These are phyloP conservation scores for Pristionchus exspectatus DNA, from an alignment of 2,888 invertebrate genomes.

Conservation along the genomic window DNA sequence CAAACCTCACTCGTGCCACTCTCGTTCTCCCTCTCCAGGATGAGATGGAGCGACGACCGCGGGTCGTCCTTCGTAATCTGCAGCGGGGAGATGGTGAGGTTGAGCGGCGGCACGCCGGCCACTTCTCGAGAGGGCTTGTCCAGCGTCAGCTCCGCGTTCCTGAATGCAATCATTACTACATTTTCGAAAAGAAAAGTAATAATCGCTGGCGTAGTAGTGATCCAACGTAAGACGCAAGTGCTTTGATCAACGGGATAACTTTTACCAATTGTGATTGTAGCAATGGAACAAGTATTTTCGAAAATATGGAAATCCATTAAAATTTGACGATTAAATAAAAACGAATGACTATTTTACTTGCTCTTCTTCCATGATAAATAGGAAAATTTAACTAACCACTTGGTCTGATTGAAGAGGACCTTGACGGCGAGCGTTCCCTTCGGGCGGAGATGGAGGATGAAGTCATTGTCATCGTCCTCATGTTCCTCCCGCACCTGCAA, in stretches of 20 bases:
- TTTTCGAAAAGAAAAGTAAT: too few relatives aligned
- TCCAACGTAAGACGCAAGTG: too few relatives aligned
- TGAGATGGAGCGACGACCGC: constrained; percentile 1
- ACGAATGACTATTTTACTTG: too few relatives aligned
- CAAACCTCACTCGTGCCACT: constrained; percentile 1
- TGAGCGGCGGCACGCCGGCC: background rate
- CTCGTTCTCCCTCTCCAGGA: constrained; percentile 20
- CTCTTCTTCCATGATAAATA: too few relatives aligned
- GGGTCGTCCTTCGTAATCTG: background rate
- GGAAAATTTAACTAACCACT: background rate
- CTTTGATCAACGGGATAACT: too few relatives aligned
- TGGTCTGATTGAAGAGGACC: background rate
- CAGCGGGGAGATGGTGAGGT: constrained; percentile 8
- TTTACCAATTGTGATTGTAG: too few relatives aligned
- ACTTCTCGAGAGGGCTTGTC: background rate
- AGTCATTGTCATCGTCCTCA: constrained; percentile 36
- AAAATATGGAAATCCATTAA: too few relatives aligned
- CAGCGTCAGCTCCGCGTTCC: constrained; percentile 20
- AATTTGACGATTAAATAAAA: too few relatives aligned
- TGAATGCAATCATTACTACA: too few relatives aligned
- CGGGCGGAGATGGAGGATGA: constrained; percentile 21
- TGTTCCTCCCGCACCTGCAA: background rate
- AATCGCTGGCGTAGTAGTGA: too few relatives aligned
- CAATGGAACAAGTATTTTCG: too few relatives aligned
- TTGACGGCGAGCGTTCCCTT: constrained; percentile 17